phyloP scores from a whole-genome alignment of 2,888 invertebrate species.

The Ditula angustiorana region DNA sequence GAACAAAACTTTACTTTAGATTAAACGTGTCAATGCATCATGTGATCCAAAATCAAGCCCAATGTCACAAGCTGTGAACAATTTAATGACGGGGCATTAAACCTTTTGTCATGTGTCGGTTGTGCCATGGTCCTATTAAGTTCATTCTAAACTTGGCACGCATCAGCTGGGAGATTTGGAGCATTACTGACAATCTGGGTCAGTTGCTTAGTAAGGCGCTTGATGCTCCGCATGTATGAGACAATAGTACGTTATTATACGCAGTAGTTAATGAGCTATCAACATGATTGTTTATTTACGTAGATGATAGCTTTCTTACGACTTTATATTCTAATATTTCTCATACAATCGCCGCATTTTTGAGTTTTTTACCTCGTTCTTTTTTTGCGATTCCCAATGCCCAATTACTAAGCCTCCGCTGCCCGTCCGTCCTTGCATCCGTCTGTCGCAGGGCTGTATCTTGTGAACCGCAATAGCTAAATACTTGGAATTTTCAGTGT shows the following conservation, averaged over 20 bases:
- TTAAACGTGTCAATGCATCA: slow-evolving; percentile 19
- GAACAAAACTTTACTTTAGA: background rate
- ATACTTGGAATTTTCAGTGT: no score
- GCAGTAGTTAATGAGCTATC: slow-evolving; percentile 22
- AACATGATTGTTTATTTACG: slow-evolving; percentile 12
- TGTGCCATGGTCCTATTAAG: slow-evolving; percentile 47
- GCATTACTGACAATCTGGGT: slow-evolving; percentile 71
- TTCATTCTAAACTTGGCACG: slow-evolving; percentile 68
- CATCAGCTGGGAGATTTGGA: slow-evolving; percentile 71
- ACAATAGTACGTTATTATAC: slow-evolving; percentile 48
- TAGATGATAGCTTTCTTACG: background rate
- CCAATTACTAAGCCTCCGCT: no score
- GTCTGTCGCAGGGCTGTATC: no score
- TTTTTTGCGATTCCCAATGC: no score
- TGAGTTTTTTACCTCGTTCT: no score
- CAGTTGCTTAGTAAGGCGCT: slow-evolving; percentile 76
- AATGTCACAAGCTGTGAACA: slow-evolving; percentile 37
- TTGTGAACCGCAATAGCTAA: no score
- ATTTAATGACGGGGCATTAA: slow-evolving; percentile 37
- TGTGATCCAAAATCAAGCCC: slow-evolving; percentile 27
- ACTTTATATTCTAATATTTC: no score
- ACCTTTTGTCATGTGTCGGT: slow-evolving; percentile 40
- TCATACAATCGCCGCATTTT: no score
- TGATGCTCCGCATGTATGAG: slow-evolving; percentile 52
- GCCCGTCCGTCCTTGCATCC: no score